phyloP scores from a whole-genome alignment of 92 coral and sea anemone genomes.

The Galaxea fascicularis region DNA sequence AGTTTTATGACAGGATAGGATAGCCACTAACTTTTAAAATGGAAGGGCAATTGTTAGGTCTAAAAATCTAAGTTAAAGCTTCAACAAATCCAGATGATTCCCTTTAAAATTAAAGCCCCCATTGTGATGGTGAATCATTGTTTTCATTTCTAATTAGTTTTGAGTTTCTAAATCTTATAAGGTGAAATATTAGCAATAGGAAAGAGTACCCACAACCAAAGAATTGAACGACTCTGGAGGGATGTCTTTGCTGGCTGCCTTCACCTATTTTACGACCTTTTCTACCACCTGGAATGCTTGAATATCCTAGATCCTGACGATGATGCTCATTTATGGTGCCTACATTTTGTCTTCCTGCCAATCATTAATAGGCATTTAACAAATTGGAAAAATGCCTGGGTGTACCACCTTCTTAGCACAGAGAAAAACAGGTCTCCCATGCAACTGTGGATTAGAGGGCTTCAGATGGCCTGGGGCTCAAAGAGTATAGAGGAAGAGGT shows the following conservation, averaged over 20 bases:
- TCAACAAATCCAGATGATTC: too few species aligned
- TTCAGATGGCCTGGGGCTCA: slow-evolving; percentile 61
- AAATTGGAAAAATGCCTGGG: too few species aligned
- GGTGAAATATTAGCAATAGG: slow-evolving; percentile 5
- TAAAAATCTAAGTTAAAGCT: too few species aligned
- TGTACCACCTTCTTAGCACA: too few species aligned
- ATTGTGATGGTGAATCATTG: too few species aligned
- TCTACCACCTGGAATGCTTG: slow-evolving; percentile 36
- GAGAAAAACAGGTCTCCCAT: too few species aligned
- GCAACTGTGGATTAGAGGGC: too few species aligned
- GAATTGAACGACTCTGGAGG: slow-evolving; percentile 55
- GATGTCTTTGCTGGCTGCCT: slow-evolving; percentile 63
- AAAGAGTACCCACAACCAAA: slow-evolving; percentile 57
- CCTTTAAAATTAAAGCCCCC: too few species aligned
- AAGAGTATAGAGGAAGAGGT: slow-evolving; percentile 29
- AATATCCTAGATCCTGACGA: slow-evolving; percentile 39
- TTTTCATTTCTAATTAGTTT: too few species aligned
- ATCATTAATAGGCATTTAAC: slow-evolving; percentile 45
- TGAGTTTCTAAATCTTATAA: neutral
- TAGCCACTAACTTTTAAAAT: neutral
- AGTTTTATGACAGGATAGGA: neutral
- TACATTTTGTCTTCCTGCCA: slow-evolving; percentile 58
- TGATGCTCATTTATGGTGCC: slow-evolving; percentile 50
- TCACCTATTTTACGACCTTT: slow-evolving; percentile 49
- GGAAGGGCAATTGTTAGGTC: neutral